These are phyloP conservation scores for Dione juno DNA, from an alignment of 2,888 invertebrate genomes.

Conservation along the genomic window DNA sequence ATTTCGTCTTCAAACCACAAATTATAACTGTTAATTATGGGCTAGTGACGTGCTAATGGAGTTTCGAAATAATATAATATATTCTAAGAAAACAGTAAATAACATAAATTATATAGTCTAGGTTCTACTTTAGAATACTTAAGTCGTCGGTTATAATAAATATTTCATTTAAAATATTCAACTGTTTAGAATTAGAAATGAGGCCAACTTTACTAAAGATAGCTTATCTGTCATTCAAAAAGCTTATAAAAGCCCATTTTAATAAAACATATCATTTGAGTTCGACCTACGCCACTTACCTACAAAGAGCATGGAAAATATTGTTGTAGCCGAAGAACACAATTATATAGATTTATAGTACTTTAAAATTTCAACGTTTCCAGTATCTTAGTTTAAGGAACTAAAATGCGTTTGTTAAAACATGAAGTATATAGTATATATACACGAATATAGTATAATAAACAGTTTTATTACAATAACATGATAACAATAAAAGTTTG, in stretches of 20 bases:
- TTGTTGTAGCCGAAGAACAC: slow-evolving; percentile 19
- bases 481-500: no score
- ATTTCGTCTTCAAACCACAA: neutral
- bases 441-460: no score
- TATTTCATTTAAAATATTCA: slow-evolving; percentile 5
- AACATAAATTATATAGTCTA: slow-evolving; percentile 13
- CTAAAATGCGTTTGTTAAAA: neutral
- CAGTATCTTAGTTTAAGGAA: neutral
- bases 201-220: slow-evolving; percentile 15
- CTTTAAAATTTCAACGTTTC: slow-evolving; percentile 12
- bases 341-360: slow-evolving; percentile 14
- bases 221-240: slow-evolving; percentile 27
- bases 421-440: no score
- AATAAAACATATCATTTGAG: slow-evolving; percentile 31
- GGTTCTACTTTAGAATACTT: slow-evolving; percentile 11
- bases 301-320: slow-evolving; percentile 27
- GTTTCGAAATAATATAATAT: neutral
- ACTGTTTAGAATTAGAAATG: slow-evolving; percentile 4
- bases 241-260: slow-evolving; percentile 22
- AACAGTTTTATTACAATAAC: no score
- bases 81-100: slow-evolving; percentile 10
- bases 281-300: slow-evolving; percentile 24
- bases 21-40: slow-evolving; percentile 9
- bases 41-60: slow-evolving; percentile 15
- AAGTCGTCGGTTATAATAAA: neutral